Evolutionary conservation across 2,888 invertebrate genomes (phyloP).

Genomic region (Leptarthrus brevirostris): DNA sequence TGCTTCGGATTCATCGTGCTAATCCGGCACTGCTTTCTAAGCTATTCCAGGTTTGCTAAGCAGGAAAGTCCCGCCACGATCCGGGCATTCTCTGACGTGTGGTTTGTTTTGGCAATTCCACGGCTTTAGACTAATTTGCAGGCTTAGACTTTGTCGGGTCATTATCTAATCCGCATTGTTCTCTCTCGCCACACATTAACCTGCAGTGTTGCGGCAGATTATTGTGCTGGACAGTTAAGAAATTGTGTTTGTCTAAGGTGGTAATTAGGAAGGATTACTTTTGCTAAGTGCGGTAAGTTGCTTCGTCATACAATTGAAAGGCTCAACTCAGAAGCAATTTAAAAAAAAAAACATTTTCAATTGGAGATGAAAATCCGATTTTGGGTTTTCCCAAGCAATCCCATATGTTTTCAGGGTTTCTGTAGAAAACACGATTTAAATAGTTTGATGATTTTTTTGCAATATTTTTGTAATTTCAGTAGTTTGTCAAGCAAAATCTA

Average conservation of each 20-base stretch:
- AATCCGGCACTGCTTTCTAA: not conserved
- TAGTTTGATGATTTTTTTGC: not conserved
- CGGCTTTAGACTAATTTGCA: slow-evolving; percentile 51
- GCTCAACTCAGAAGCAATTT: slow-evolving; percentile 7
- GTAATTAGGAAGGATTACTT: slow-evolving; percentile 29
- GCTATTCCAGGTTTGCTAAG: slow-evolving; percentile 14
- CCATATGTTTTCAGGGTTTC: slow-evolving; percentile 3
- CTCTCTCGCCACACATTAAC: slow-evolving; percentile 5
- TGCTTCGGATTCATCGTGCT: not conserved
- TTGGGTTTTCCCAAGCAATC: slow-evolving; percentile 6
- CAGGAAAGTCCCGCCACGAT: slow-evolving; percentile 10
- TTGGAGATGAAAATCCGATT: slow-evolving; percentile 9
- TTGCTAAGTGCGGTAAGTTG: slow-evolving; percentile 12
- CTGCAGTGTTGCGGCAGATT: not conserved
- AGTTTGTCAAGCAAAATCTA: not conserved
- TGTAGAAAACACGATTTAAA: not conserved
- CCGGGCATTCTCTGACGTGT: not conserved
- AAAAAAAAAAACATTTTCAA: slow-evolving; percentile 4
- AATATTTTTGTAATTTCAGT: too few species aligned
- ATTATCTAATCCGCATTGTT: not conserved
- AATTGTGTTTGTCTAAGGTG: slow-evolving; percentile 18
- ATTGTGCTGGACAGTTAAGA: not conserved
- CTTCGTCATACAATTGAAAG: not conserved
- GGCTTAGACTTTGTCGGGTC: slow-evolving; percentile 36
- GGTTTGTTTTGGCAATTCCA: slow-evolving; percentile 44